Percentiles rank a stretch among this genome's conserved stretches.
These are phyloP conservation scores for Meghimatium bilineatum DNA, from an alignment of 2,888 invertebrate genomes.

Conservation along the genomic window DNA sequence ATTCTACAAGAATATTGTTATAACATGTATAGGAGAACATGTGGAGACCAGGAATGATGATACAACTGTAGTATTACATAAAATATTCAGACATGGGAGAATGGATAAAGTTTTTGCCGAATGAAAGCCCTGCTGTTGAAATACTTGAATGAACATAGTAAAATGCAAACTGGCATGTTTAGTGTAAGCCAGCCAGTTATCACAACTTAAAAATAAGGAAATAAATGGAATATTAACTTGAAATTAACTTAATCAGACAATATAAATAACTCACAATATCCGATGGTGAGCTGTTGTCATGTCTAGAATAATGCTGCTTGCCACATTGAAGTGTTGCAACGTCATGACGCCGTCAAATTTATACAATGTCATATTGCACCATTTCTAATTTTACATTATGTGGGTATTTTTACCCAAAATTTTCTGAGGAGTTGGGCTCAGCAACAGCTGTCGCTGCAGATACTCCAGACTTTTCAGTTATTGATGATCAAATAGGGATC, in stretches of 20 bases:
- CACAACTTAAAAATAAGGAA: conserved; percentile 13
- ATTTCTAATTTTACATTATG: not conserved
- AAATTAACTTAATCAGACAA: conserved; percentile 3
- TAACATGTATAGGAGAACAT: not conserved
- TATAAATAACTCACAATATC: not conserved
- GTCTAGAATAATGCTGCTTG: not conserved
- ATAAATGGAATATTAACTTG: conserved; percentile 7
- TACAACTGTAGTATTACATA: not conserved
- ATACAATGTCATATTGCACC: not conserved
- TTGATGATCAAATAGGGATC: not conserved
- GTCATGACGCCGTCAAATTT: not conserved
- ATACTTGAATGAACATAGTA: not conserved
- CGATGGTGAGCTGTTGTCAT: not conserved
- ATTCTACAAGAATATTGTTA: not conserved
- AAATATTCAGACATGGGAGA: not conserved
- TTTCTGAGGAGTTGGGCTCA: not conserved
- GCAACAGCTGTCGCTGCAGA: not conserved
- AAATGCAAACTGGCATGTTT: not conserved
- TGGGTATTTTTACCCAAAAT: not conserved
- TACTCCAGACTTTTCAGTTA: not conserved
- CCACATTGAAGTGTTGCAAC: too few relatives aligned
- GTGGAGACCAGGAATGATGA: not conserved
- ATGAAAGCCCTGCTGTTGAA: conserved; percentile 25
- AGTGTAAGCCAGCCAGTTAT: not conserved
- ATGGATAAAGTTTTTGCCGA: not conserved